Base-by-base conservation (phyloP, 2,888 invertebrate genomes). In the Pristionchus entomophagus region DNA sequence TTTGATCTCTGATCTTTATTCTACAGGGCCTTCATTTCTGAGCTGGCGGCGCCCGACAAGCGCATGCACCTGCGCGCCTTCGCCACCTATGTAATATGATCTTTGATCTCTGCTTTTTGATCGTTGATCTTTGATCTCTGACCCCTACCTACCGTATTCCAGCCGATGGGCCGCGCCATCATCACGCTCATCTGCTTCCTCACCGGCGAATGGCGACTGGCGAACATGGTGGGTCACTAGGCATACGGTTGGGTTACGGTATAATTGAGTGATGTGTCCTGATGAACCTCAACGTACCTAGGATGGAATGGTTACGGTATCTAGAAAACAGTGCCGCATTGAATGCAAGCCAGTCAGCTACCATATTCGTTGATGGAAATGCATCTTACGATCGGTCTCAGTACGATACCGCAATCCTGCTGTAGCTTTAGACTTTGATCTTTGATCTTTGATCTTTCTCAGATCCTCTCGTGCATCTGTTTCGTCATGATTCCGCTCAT, bases 81-180 rank as follows among this genome's bases (percentile, higher is more conserved):
- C 77, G 77, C 77, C 77, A 77, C 77, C 45, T 77, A 77, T n/a
- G 77, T 77, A n/a, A 77, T n/a, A n/a, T 45, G 26, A 69, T 69
- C 2, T n/a, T 29, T 22, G 56, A 65, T 65, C 35, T 65, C 17
- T 29, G 29, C 41, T 41, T 26, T n/a, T 17, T 17, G n/a, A 77
- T 45, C 41, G 14, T n/a, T 22, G 69, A 35, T 35, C 69, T 32
- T 1, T 17, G n/a, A n/a, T 19, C 22, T 8, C 19, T 73, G 41
- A 41, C 17, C 32, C 0, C 12, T n/a, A 59, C 26, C 59, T 2
- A 19, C 12, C 2, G 12, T 29, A 2, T 65, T 77, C 17, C 77
- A 77, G 77, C 77, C 77, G 77, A 77, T 77, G 77, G 77, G 77
- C n/a, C 77, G 77, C 26, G 45, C 45, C 12, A 77, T 77, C 77